Percentiles rank a stretch among this genome's conserved stretches.
Evolutionary conservation across 2,888 invertebrate species (phyloP).

Genomic region (Pseudococcus jackbeardsleyi): DNA sequence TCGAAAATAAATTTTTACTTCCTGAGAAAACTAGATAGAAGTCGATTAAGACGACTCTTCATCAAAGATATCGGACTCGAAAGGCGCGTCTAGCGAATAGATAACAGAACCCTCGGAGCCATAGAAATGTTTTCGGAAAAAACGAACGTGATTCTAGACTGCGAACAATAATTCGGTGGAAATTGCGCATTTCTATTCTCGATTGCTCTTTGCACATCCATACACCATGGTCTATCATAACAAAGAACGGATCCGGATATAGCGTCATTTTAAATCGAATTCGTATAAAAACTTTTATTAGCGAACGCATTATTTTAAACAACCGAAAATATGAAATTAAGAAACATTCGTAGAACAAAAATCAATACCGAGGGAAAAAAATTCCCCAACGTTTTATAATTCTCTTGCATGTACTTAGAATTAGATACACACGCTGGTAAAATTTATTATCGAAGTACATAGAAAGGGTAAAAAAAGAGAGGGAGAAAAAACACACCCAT

Average conservation of each 20-base stretch:
- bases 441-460: not conserved
- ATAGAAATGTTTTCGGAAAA: constrained; percentile 40
- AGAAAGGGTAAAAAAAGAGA: not conserved
- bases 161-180: constrained; percentile 44
- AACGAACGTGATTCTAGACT: constrained; percentile 39
- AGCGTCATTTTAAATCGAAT: constrained; percentile 37
- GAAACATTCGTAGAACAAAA: not conserved
- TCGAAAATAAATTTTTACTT: constrained; percentile 44
- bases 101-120: constrained; percentile 44
- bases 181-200: constrained; percentile 44
- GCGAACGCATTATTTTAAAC: constrained; percentile 41
- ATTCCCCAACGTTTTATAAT: not conserved
- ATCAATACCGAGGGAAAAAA: not conserved
- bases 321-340: constrained; percentile 41
- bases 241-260: constrained; percentile 41
- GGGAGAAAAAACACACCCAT: not conserved
- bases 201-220: constrained; percentile 38
- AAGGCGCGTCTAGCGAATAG: constrained; percentile 19
- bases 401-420: not conserved
- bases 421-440: not conserved
- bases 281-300: constrained; percentile 41
- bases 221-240: constrained; percentile 20
- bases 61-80: constrained; percentile 25
- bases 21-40: constrained; percentile 29
- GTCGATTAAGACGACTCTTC: constrained; percentile 31